Evolutionary conservation across 2,888 invertebrate species (phyloP), one percentile per base, ranked within the genome.

Genomic region (Cryptus viduatorius): DNA sequence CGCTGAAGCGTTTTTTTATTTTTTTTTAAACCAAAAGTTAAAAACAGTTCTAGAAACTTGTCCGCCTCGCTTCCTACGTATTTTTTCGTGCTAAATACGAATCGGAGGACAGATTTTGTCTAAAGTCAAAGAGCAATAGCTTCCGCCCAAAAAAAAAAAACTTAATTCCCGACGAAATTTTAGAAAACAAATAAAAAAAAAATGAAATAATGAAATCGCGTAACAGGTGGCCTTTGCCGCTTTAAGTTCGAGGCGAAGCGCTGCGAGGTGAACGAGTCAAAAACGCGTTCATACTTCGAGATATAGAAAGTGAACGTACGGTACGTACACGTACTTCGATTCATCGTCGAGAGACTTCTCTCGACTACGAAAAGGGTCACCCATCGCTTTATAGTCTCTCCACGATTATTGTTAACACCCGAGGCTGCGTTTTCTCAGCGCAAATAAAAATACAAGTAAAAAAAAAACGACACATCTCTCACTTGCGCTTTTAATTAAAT

Each of bases 281-380:
- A 76, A 80, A 71, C 67, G 61, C 73, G 68, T 61, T 72, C n/a
- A 84, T 80, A 77, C 72, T 84, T 77, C 29, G 50, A 29, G 61
- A 80, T 64, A 64, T 19, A 12, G 80, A 84, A 80, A 84, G 83
- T 77, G 80, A 84, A 80, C 46, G 56, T 56, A 56, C 56, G 61
- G 56, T 56, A 56, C 56, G 19, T 79, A 31, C 50, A 56, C 56
- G 19, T 79, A 31, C 68, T 24, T 71, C 79, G 69, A 16, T 72
- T 83, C 59, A 64, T 83, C 68, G 65, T 68, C 46, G 69, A 50
- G 75, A 67, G 50, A 53, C 48, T 61, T 50, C 46, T 44, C 16
- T 29, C 16, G 8, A 69, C 37, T 59, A 50, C 59, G 42, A 48
- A 31, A 61, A 80, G 75, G 81, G 75, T 76, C 81, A 76, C 61